Base-by-base conservation (phyloP, 1,140 invertebrate genomes). In the Aphelinus certus region DNA sequence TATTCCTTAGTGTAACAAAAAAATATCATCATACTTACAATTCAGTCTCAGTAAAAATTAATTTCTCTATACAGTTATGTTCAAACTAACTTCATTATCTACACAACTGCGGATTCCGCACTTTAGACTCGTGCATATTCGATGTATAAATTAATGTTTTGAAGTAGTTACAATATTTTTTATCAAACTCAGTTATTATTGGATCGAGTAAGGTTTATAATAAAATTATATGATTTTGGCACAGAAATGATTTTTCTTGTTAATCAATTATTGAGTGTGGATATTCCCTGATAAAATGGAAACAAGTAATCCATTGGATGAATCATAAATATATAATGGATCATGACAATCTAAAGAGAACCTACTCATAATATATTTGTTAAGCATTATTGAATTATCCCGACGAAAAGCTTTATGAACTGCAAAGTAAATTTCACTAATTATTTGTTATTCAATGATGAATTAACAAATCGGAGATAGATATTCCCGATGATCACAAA, bases 31-130 rank as follows among this genome's bases (percentile, higher is more conserved):
- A 26, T 61, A 53, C 42, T 71, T 62, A 61, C 49, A 71, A 71
- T 62, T 71, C 58, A 71, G 69, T 71, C 69, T 71, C 69, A 51
- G 26, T 63, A 7, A 3, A 63, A 55, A 57, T 51, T 62, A 51
- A 71, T 70, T 60, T 70, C 3, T 60, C 55, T 53, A 61, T 60
- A 69, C 57, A 69, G 60, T 69, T 49, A 48, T 69, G 57, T 58
- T 57, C 58, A 70, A 7, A 2, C 26, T 49, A 70, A 10, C 4
- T 70, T 47, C 7, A 55, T 47, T 72, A 64, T 57, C 6, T 72
- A 65, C 53, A 43, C 26, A 56, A 64, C 58, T 63, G 61, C 43
- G 45, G 51, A 9, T 62, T 65, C 43, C 51, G 45, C 57, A 57
- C 48, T 48, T 55, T 7, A 46, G 43, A 60, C 1, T 53, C 1